Percentiles rank a stretch among this genome's conserved stretches.
phyloP scores from a whole-genome alignment of 2,113 vertebrate genomes.

The Peromyscus californicus region DNA sequence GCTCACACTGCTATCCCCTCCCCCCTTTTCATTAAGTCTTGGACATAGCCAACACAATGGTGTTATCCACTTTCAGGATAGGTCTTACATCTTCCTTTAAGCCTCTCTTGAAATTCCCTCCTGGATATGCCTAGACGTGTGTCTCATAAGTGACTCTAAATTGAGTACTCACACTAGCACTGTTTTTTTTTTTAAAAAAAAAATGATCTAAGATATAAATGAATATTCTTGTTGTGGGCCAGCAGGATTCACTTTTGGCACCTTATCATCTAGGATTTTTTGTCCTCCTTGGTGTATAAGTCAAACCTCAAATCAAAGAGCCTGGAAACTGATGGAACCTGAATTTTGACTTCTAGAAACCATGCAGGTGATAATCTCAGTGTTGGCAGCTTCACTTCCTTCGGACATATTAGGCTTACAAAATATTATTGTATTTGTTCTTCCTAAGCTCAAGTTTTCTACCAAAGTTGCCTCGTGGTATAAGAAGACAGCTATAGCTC shows the following conservation, averaged over 20 bases:
- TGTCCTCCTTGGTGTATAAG: background rate
- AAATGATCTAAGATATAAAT: background rate
- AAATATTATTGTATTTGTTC: background rate
- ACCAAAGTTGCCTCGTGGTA: background rate
- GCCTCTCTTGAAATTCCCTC: background rate
- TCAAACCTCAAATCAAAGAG: background rate
- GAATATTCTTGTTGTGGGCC: background rate
- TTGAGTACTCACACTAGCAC: background rate
- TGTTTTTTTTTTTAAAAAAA: background rate
- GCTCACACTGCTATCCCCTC: background rate
- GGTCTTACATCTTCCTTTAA: background rate
- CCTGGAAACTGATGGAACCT: background rate
- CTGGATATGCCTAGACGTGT: background rate
- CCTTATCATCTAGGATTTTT: background rate
- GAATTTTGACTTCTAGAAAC: background rate
- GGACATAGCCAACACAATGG: background rate
- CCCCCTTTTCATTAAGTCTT: background rate
- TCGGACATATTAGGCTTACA: background rate
- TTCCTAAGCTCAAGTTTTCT: background rate
- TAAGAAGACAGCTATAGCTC: background rate
- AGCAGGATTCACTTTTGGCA: background rate
- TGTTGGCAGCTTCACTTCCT: background rate
- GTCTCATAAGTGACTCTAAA: background rate
- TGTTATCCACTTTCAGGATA: background rate
- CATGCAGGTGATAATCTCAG: background rate